These are phyloP conservation scores for Dicerorhinus sumatrensis DNA, from an alignment of 2,113 vertebrate species.

Conservation along the genomic window DNA sequence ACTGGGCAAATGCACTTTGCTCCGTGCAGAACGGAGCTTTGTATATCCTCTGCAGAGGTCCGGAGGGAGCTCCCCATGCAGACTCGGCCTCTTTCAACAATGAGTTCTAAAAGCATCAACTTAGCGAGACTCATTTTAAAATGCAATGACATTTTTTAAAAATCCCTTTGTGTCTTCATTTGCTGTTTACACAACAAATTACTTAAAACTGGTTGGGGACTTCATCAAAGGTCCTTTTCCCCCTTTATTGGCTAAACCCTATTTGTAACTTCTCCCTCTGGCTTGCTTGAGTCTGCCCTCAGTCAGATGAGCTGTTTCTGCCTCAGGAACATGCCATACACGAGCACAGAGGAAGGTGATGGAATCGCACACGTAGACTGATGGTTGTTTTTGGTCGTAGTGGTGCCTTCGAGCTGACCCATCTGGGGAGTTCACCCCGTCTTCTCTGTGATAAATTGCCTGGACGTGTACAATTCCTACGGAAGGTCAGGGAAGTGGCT, in stretches of 20 bases:
- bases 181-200: background rate
- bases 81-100: background rate
- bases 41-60: background rate
- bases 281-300: background rate
- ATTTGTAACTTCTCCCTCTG: background rate
- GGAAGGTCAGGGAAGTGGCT: background rate
- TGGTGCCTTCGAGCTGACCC: fast-evolving
- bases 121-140: background rate
- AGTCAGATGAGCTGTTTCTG: no score
- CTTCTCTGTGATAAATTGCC: no score
- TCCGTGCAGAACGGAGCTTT: background rate
- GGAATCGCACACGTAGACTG: fast-evolving
- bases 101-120: background rate
- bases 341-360: fast-evolving
- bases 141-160: no score
- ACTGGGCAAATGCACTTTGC: background rate
- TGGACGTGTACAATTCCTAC: background rate
- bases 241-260: background rate
- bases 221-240: background rate
- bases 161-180: background rate
- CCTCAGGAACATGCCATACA: background rate
- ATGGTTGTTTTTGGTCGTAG: fast-evolving
- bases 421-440: fast-evolving
- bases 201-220: background rate
- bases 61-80: fast-evolving